Base-by-base conservation (phyloP, 2,888 invertebrate species). In the Panzeria rudis region DNA sequence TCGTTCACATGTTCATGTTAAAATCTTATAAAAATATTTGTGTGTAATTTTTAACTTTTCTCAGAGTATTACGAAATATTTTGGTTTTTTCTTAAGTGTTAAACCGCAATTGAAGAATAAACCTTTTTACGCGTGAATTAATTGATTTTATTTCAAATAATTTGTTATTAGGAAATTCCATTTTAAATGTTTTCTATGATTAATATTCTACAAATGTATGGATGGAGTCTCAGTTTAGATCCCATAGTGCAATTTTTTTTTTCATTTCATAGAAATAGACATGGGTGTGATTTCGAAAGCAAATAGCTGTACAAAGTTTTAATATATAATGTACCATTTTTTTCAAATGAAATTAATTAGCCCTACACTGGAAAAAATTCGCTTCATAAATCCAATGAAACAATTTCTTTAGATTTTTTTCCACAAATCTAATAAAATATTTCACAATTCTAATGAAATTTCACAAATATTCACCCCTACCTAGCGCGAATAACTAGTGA, bases 1-100 rank as follows among this genome's bases (percentile, higher is more conserved):
- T 52, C 32, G 13, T 29, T 71, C 41, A 56, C 54, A 32, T 44
- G 44, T 32, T 20, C 59, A 59, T 72, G 72, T 72, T 72, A 59
- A 72, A 44, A 32, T 59, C 0, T 17, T 44, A 32, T 41, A 72
- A 32, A 72, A 59, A 72, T 59, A 44, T 56, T 71, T 71, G 29
- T 29, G 41, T 25, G 38, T 41, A 15, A 17, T 56, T 29, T 69
- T 41, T 20, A 61, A 20, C 9, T 41, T 61, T 61, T 73, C 61
- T 59, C 20, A 59, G 35, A 47, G 23, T 47, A 15, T 23, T 44
- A 23, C 20, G 59, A 72, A 72, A 72, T 71, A 41, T 59, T 73
- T 50, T 5, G 1, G 35, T 1, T n/a, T 38, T 29, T 0, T 52
- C 25, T 8, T 41, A 23, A 41, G n/a, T 13, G 11, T 41, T 41